Evolutionary conservation across 2,888 invertebrate species (phyloP), one percentile per base, ranked within the genome.

Genomic region (Tenthredo distinguenda): DNA sequence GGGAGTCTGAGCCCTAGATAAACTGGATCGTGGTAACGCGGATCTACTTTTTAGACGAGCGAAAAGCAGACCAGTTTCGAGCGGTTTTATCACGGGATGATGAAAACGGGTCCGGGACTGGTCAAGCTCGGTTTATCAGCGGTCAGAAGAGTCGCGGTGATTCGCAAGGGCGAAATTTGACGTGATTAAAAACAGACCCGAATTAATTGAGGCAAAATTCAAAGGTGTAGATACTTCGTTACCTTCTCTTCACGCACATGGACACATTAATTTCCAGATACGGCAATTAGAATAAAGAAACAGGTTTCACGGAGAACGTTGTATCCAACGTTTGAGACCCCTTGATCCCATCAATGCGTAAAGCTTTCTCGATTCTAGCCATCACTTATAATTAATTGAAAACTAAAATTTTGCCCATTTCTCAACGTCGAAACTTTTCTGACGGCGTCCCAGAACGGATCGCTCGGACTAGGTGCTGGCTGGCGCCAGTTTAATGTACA

Each of bases 31-130:
- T 62, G 47, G 83, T 47, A 31, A 83, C 34, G 68, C 31, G 83
- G 83, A 83, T 83, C 83, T 68, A 71, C 83, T 83, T 83, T 68
- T 83, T 47, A 83, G 83, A 83, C 68, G 83, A 71, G 83, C 68
- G 68, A 83, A 83, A 83, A 65, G 43, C 83, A 40, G 81, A 58
- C 83, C 47, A 31, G 83, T 68, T 82, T 55, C 18, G 15, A 50
- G 79, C 79, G 21, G 62, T 65, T 83, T 68, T 71, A 62, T 34
- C 31, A 62, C 83, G 34, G n/a, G 31, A 21, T 55, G 81, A 81
- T 47, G 81, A 83, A 71, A 83, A 83, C 83, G 12, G 68, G 83
- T 83, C 65, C 50, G 21, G 34, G 34, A 83, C 58, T 62, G 12
- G 68, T 83, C 40, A 4, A 21, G 81, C 47, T n/a, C 55, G 40